These are phyloP conservation scores for Paraplagusia blochii DNA, from an alignment of 2,113 vertebrate species.

Conservation along the genomic window DNA sequence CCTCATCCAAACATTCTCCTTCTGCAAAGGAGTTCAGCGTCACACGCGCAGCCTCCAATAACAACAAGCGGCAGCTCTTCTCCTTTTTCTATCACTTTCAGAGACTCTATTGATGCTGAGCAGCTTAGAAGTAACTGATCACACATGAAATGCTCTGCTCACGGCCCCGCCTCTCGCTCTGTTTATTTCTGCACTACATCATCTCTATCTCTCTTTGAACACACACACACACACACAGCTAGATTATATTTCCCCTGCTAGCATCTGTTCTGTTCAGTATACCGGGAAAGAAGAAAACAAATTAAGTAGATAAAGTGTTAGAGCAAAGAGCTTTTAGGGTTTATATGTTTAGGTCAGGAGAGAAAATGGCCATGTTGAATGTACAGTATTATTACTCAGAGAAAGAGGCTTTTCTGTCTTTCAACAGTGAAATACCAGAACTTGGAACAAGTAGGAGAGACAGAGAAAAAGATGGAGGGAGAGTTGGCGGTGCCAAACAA, in stretches of 20 bases:
- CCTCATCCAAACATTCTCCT: slow-evolving; percentile 28
- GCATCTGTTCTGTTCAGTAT: slow-evolving; percentile 8
- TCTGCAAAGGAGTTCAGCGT: slow-evolving; percentile 4
- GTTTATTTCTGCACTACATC: slow-evolving; percentile 29
- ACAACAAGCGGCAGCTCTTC: slow-evolving; percentile 13
- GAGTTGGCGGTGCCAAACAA: slow-evolving; percentile 47
- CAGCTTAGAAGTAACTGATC: slow-evolving; percentile 27
- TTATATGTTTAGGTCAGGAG: too few species aligned
- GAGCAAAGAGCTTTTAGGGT: slow-evolving; percentile 4
- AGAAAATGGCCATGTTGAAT: slow-evolving; percentile 35
- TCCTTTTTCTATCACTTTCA: neutral
- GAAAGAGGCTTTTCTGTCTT: slow-evolving; percentile 61
- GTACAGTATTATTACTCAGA: slow-evolving; percentile 50
- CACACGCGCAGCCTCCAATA: neutral
- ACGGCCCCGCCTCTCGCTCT: slow-evolving; percentile 36
- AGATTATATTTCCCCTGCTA: slow-evolving; percentile 36
- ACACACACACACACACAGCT: slow-evolving; percentile 17
- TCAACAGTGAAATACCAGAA: slow-evolving; percentile 43
- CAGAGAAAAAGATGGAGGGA: slow-evolving; percentile 26
- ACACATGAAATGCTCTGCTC: slow-evolving; percentile 36
- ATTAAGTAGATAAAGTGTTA: slow-evolving; percentile 7
- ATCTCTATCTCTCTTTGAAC: slow-evolving; percentile 15
- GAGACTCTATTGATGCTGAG: slow-evolving; percentile 35
- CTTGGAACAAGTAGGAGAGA: slow-evolving; percentile 26
- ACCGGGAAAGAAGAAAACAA: slow-evolving; percentile 14